Base-by-base conservation (phyloP, 2,113 vertebrate genomes). In the Brienomyrus longianalis region DNA sequence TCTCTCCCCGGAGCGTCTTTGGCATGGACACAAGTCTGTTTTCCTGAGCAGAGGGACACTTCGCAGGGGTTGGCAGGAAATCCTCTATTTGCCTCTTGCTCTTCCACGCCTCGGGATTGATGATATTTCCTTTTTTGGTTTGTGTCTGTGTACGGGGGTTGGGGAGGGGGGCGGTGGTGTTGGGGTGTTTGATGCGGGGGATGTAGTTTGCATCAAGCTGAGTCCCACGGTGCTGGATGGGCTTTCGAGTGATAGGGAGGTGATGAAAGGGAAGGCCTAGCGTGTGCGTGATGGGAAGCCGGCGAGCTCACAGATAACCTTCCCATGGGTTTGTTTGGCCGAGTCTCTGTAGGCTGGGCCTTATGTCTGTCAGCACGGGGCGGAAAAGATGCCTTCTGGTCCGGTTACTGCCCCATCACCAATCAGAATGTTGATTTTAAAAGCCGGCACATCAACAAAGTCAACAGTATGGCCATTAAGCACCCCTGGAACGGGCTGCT, bases 1-100 rank as follows among this genome's bases (percentile, higher is more conserved):
- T 39, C 35, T 15, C 13, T 80, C 35, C 31, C 11, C 2, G 13
- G 31, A 77, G 70, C 31, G 6, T 43, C 21, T 62, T 87, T 87
- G 85, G 85, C n/a, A 48, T 2, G 31, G 51, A 35, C 5, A 21
- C 23, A 51, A 83, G 77, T 48, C 47, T 59, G 80, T 47, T 83
- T 89, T 48, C 83, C 47, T 50, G 62, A 56, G 74, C 10, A 52
- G 45, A 80, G 2, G 52, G 5, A 87, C 85, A 74, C 48, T 91
- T 86, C 39, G 54, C 47, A 27, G n/a, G 70, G 15, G 17, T 5
- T 21, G 45, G 21, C 80, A 77, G 89, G 90, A 89, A 70, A 89
- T 90, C 83, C 77, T 90, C 80, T 39, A 89, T 90, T 39, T 43
- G 88, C 83, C 43, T 13, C 59, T 89, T 45, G 51, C 56, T 19